Percentiles rank a stretch among this genome's conserved stretches.
Evolutionary conservation across 2,797 vertebrate genomes (phyloP).

Genomic region (Tenualosa ilisha): DNA sequence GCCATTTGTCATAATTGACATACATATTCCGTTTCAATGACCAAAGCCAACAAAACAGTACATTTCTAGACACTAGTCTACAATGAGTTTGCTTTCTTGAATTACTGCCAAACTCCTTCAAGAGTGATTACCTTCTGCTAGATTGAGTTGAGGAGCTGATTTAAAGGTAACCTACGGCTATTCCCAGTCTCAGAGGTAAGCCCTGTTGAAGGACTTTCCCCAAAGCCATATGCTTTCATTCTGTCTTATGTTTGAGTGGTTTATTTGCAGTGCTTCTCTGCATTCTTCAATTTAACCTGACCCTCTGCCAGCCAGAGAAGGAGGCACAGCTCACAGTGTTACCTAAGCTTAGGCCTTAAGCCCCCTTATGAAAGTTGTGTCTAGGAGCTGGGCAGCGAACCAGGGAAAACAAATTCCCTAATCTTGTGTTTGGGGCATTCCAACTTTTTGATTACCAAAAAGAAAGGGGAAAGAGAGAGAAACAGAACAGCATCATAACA

Average conservation of each 20-base stretch:
- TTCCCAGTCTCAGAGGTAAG: slow-evolving; percentile 5
- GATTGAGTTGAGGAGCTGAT: slow-evolving; percentile 31
- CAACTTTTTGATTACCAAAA: slow-evolving; percentile 3
- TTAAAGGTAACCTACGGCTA: slow-evolving; percentile 44
- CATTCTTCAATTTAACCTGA: slow-evolving; percentile 8
- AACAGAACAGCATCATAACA: neutral
- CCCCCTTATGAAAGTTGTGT: slow-evolving; percentile 20
- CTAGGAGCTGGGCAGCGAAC: neutral
- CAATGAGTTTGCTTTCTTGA: neutral
- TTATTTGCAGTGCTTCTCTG: neutral
- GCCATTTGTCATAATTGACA: neutral
- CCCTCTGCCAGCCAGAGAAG: neutral
- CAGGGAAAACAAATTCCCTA: slow-evolving; percentile 14
- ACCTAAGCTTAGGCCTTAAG: slow-evolving; percentile 16
- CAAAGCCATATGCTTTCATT: slow-evolving; percentile 17
- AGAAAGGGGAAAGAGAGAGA: neutral
- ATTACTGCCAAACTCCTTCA: neutral
- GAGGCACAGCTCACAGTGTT: neutral
- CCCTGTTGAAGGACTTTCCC: slow-evolving; percentile 16
- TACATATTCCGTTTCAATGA: too few species aligned
- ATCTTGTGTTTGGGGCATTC: slow-evolving; percentile 1
- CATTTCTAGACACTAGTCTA: neutral
- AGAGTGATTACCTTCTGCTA: neutral
- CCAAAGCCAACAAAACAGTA: neutral
- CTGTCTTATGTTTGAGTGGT: neutral